Conservation (phyloP, 2,888 invertebrate genomes). For the Papilio protenor region DNA sequence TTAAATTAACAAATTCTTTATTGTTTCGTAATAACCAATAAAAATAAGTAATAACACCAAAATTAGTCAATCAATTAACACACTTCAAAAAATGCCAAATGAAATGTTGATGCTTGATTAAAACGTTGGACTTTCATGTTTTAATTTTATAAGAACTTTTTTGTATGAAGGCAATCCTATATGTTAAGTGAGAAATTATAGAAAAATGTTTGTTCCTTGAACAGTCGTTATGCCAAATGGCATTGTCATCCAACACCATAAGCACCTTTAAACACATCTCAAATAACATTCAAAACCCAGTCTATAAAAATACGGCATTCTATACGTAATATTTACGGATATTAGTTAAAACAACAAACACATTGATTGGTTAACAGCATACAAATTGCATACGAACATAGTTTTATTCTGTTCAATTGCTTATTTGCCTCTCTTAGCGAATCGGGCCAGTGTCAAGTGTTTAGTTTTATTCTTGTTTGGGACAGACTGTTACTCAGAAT, state of each 20-base stretch:
- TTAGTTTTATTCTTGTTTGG: background rate
- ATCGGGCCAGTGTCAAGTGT: background rate
- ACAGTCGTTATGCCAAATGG: background rate
- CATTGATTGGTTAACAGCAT: background rate
- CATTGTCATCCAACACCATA: background rate
- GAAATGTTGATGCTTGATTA: background rate
- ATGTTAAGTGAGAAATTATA: background rate
- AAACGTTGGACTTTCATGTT: background rate
- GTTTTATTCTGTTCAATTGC: background rate
- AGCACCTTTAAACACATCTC: background rate
- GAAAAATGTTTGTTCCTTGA: background rate
- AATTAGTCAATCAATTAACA: constrained; percentile 4
- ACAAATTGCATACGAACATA: background rate
- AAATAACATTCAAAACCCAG: background rate
- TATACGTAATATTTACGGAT: background rate
- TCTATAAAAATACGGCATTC: background rate
- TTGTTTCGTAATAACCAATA: background rate
- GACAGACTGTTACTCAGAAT: background rate
- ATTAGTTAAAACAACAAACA: background rate
- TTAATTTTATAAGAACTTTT: background rate
- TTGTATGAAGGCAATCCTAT: background rate
- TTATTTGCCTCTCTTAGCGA: background rate
- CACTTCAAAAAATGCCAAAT: background rate
- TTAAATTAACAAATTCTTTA: background rate
- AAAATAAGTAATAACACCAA: background rate